A percentile compares a stretch with the other conserved stretches of the same genome.
These are phyloP conservation scores for Bombycilla garrulus DNA, from an alignment of 2,113 vertebrate genomes.

Conservation along the genomic window DNA sequence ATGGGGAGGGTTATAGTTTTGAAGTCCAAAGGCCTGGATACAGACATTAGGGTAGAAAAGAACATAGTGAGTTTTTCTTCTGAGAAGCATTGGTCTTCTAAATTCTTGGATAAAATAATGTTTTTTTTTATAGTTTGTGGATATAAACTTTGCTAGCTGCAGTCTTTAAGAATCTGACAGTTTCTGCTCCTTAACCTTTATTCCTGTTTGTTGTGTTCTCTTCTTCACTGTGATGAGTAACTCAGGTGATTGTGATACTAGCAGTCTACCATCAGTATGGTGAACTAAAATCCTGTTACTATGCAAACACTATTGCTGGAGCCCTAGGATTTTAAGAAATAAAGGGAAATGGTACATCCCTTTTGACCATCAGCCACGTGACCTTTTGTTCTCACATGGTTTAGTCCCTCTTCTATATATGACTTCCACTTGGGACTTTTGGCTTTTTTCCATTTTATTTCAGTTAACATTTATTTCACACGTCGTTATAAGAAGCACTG, in stretches of 20 bases:
- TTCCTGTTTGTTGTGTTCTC: neutral
- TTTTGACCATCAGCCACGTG: neutral
- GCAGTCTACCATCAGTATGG: neutral
- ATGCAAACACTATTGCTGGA: neutral
- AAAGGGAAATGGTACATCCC: neutral
- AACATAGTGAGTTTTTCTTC: neutral
- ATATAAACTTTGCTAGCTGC: neutral
- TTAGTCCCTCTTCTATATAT: constrained; percentile 54
- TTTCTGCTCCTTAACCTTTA: neutral
- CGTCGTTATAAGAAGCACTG: constrained; percentile 68
- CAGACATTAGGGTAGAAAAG: neutral
- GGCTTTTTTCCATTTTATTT: constrained; percentile 64
- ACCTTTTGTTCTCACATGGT: constrained; percentile 33
- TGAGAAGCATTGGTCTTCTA: neutral
- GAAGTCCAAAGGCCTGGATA: neutral
- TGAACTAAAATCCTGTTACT: constrained; percentile 8
- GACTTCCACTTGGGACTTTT: constrained; percentile 50
- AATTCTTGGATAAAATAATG: neutral
- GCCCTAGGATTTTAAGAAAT: neutral
- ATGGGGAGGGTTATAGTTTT: neutral
- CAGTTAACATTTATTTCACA: constrained; percentile 76
- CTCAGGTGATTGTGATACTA: neutral
- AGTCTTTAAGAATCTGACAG: neutral
- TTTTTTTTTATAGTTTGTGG: neutral
- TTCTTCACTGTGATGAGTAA: neutral